Evolutionary conservation across 2,888 invertebrate species (phyloP), one percentile per base, ranked within the genome.

Genomic region (Holacanthella duospinosa): DNA sequence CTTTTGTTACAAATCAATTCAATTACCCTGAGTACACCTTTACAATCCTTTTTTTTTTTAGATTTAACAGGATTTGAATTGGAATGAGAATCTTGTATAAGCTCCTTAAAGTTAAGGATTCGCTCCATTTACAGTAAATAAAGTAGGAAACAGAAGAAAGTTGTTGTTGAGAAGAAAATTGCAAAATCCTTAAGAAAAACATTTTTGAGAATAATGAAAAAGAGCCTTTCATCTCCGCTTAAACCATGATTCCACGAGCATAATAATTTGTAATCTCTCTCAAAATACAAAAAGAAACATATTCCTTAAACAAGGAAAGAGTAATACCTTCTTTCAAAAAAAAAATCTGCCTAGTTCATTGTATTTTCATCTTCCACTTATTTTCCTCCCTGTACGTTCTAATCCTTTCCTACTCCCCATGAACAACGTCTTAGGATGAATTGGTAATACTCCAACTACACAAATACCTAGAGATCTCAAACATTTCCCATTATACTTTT

Each of bases 1-100:
- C n/a, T n/a, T n/a, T n/a, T n/a, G n/a, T n/a, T n/a, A n/a, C 36
- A 36, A 36, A 36, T 36, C n/a, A 48, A 48, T 48, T 48, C 48
- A 48, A 48, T 48, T 21, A 48, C 21, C 4, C 4, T n/a, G 21
- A 48, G 48, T n/a, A 48, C 48, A 21, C 21, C 12, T 48, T 48
- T 48, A 48, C 12, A 36, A 16, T n/a, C n/a, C n/a, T n/a, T n/a
- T n/a, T 36, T 36, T 6, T 16, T 36, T 16, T 16, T 9, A 21
- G 21, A n/a, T 48, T 48, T 48, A 9, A 48, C 48, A 21, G n/a
- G 48, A 48, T 48, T 48, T 48, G n/a, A 48, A n/a, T 9, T 48
- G 21, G 48, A 48, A 48, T 48, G 48, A 21, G 21, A 48, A 21
- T 16, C 21, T 21, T 4, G 6, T 21, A 4, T 21, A n/a, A 48